Evolutionary conservation across 2,797 vertebrate genomes (phyloP).

Genomic region (Cirrhinus mrigala): DNA sequence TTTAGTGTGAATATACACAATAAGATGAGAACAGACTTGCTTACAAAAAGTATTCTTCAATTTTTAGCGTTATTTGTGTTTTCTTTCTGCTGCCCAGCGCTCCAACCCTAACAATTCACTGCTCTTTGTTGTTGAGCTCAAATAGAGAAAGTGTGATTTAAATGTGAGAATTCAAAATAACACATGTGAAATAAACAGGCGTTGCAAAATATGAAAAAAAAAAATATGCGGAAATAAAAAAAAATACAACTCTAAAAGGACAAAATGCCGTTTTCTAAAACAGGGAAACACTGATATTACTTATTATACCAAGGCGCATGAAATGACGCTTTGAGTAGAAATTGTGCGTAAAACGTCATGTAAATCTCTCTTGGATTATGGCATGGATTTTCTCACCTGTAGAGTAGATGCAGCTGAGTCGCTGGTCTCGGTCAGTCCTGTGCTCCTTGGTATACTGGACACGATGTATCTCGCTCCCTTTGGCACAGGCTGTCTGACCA

Average conservation of each 20-base stretch:
- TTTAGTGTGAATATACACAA: neutral
- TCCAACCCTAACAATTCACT: too few species aligned
- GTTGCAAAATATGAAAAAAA: neutral
- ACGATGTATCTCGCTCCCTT: conserved; percentile 71
- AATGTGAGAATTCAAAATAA: neutral
- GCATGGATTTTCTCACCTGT: too few species aligned
- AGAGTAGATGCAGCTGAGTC: conserved; percentile 65
- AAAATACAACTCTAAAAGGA: too few species aligned
- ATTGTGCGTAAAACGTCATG: neutral
- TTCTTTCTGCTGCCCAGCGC: neutral
- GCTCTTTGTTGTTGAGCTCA: too few species aligned
- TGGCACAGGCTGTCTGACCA: conserved; percentile 70
- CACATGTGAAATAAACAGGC: neutral
- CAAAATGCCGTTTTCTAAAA: fast-evolving
- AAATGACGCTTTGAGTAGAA: neutral
- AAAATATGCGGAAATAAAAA: too few species aligned
- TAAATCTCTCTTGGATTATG: neutral
- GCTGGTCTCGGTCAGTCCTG: conserved; percentile 67
- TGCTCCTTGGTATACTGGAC: conserved; percentile 70
- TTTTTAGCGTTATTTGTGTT: fast-evolving
- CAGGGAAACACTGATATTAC: too few species aligned
- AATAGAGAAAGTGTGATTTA: neutral
- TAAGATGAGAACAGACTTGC: neutral
- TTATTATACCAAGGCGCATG: fast-evolving
- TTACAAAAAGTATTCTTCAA: fast-evolving